Conservation (phyloP, 2,797 vertebrate genomes). For the Leuciscus waleckii region DNA sequence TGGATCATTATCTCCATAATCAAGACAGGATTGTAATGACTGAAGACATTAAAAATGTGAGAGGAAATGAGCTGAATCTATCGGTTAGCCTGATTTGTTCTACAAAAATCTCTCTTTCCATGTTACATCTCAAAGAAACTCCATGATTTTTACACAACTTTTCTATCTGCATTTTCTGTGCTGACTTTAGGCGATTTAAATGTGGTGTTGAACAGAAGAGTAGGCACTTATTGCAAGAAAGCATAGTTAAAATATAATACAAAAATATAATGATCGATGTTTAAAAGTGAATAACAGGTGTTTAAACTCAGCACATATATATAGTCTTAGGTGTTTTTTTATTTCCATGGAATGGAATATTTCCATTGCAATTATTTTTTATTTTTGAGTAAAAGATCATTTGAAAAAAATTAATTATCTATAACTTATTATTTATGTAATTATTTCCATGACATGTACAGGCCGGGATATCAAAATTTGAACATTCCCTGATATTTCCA, state of each 20-base stretch:
- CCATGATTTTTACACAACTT: not conserved
- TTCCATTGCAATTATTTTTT: too few species aligned
- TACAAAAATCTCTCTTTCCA: not conserved
- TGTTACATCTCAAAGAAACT: not conserved
- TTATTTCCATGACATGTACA: not conserved
- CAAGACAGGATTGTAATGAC: not conserved
- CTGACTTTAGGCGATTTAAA: not conserved
- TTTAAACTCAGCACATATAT: not conserved
- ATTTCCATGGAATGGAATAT: too few species aligned
- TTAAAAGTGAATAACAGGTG: not conserved
- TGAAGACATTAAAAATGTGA: not conserved
- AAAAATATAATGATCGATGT: too few species aligned
- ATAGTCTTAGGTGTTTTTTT: too few species aligned
- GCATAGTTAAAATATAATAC: not conserved
- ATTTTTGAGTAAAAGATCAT: not conserved
- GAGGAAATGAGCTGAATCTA: not conserved
- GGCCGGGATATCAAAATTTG: too few species aligned
- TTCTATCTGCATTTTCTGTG: not conserved
- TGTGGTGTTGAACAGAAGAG: not conserved
- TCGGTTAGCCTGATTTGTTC: not conserved
- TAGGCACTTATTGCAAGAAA: not conserved
- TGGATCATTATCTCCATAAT: not conserved
- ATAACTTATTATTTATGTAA: too few species aligned
- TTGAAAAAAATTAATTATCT: too few species aligned
- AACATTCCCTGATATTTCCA: not conserved